These are phyloP conservation scores for Gallinago jamesoni DNA, from an alignment of 2,113 vertebrate species.

Conservation along the genomic window DNA sequence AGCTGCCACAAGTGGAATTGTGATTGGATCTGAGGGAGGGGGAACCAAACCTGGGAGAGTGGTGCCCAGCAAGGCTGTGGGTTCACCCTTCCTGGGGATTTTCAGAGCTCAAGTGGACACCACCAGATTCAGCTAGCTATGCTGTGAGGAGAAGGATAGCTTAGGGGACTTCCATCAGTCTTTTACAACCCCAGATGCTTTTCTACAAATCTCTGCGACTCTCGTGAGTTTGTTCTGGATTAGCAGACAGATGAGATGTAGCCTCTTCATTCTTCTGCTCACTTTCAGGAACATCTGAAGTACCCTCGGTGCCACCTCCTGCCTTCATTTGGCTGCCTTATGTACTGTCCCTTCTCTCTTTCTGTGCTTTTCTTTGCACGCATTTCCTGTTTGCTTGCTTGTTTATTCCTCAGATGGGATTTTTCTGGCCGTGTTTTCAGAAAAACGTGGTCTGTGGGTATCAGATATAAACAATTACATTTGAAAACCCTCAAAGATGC, in stretches of 20 bases:
- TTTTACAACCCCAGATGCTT: background rate
- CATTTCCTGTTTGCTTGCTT: background rate
- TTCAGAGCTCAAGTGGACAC: background rate
- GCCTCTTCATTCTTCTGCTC: background rate
- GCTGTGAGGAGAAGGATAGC: background rate
- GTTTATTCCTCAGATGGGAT: background rate
- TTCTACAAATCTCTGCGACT: background rate
- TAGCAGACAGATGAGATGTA: background rate
- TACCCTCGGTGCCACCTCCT: background rate
- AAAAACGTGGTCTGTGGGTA: background rate
- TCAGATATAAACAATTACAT: background rate
- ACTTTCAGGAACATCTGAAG: background rate
- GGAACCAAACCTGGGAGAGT: background rate
- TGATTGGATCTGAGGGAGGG: background rate
- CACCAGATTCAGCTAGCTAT: background rate
- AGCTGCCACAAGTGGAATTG: background rate
- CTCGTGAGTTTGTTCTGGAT: background rate
- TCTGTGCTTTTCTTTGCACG: background rate
- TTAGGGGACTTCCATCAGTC: background rate
- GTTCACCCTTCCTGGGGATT: accelerated
- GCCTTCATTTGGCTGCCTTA: background rate
- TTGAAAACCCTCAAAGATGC: background rate
- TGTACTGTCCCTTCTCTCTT: background rate
- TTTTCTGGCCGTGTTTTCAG: background rate
- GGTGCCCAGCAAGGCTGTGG: background rate